Conservation (phyloP, 2,888 invertebrate genomes). For the Drosophila tanythrix region DNA sequence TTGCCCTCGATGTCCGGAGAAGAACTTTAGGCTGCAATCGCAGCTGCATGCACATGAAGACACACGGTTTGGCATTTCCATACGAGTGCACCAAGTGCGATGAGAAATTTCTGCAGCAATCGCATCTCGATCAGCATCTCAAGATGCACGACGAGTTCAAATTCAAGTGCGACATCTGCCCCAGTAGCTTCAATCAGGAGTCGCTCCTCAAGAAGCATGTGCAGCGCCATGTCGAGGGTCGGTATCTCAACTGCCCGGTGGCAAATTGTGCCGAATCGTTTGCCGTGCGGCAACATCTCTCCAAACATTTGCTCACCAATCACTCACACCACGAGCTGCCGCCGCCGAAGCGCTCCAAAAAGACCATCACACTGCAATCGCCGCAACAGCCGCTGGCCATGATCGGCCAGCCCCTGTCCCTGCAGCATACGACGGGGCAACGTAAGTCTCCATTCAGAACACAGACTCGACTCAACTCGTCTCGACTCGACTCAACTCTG, state of each 20-base stretch:
- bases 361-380: conserved; percentile 79
- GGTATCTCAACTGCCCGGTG: conserved; percentile 85
- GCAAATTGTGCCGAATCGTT: conserved; percentile 85
- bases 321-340: conserved; percentile 85
- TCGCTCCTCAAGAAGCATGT: conserved; percentile 84
- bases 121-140: conserved; percentile 84
- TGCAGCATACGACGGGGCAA: conserved; percentile 84
- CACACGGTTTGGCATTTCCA: conserved; percentile 84
- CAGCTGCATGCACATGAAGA: conserved; percentile 85
- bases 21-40: conserved; percentile 85
- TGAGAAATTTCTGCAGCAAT: conserved; percentile 85
- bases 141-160: conserved; percentile 85
- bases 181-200: conserved; percentile 85
- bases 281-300: conserved; percentile 85
- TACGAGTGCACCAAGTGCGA: conserved; percentile 85
- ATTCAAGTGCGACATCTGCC: conserved; percentile 85
- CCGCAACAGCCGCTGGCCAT: conserved; percentile 83
- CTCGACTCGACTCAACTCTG: not conserved
- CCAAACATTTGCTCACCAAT: conserved; percentile 84
- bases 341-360: conserved; percentile 84
- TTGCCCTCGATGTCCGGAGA: conserved; percentile 85
- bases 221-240: conserved; percentile 85
- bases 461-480: not conserved
- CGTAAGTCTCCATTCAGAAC: conserved; percentile 72
- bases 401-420: conserved; percentile 84